phyloP scores from a whole-genome alignment of 2,113 vertebrate species.

The Tetraodon nigroviridis region DNA sequence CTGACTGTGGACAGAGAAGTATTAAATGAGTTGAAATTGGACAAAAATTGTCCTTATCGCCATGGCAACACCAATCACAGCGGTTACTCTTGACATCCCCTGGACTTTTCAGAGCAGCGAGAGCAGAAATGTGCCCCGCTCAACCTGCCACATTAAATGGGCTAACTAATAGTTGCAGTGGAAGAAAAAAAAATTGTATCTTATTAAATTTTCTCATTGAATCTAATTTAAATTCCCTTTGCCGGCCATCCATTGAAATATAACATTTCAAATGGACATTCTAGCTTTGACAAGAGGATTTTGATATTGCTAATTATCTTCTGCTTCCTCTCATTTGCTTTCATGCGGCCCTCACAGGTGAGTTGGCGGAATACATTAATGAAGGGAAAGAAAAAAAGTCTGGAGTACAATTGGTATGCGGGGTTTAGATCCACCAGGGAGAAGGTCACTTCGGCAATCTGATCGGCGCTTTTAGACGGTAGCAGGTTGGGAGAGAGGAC shows the following conservation, averaged over 20 bases:
- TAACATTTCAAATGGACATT: slow-evolving; percentile 62
- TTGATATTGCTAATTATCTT: slow-evolving; percentile 66
- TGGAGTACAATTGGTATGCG: slow-evolving; percentile 61
- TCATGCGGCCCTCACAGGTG: slow-evolving; percentile 57
- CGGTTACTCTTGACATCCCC: slow-evolving; percentile 32
- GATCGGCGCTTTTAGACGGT: slow-evolving; percentile 55
- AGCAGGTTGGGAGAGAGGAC: slow-evolving; percentile 41
- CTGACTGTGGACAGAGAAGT: slow-evolving; percentile 43
- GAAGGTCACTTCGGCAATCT: slow-evolving; percentile 71
- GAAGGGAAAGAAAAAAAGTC: slow-evolving; percentile 14
- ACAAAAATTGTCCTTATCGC: slow-evolving; percentile 60
- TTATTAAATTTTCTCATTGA: slow-evolving; percentile 63
- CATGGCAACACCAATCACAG: slow-evolving; percentile 56
- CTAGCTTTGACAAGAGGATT: slow-evolving; percentile 55
- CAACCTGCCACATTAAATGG: slow-evolving; percentile 64
- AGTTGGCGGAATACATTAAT: slow-evolving; percentile 61
- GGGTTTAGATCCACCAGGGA: slow-evolving; percentile 49
- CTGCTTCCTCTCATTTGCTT: slow-evolving; percentile 58
- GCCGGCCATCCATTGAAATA: slow-evolving; percentile 45
- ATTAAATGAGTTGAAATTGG: slow-evolving; percentile 57
- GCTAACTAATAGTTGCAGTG: slow-evolving; percentile 62
- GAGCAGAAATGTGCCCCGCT: slow-evolving; percentile 46
- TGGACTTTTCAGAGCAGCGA: slow-evolving; percentile 34
- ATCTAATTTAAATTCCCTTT: slow-evolving; percentile 60
- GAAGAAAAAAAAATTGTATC: slow-evolving; percentile 43